Conservation (phyloP, 2,113 vertebrate species). For the Ammodytes dubius region DNA sequence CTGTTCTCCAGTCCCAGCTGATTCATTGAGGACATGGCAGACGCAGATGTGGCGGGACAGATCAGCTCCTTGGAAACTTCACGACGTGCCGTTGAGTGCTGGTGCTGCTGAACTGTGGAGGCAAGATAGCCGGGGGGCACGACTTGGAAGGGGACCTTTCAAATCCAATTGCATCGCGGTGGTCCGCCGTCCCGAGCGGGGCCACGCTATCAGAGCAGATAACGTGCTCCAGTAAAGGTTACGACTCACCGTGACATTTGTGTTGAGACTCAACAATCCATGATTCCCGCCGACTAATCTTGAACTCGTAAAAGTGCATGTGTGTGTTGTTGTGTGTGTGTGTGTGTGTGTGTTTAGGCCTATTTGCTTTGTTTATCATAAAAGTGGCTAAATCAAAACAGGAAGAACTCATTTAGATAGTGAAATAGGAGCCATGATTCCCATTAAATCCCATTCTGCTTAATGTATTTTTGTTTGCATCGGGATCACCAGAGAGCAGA, state of each 20-base stretch:
- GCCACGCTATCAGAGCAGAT: conserved; percentile 83
- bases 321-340: conserved; percentile 17
- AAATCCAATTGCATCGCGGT: conserved; percentile 80
- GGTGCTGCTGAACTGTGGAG: conserved; percentile 81
- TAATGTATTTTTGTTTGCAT: conserved; percentile 22
- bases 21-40: conserved; percentile 65
- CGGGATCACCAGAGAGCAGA: conserved; percentile 25
- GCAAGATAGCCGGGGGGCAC: conserved; percentile 78
- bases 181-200: conserved; percentile 63
- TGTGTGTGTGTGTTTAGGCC: conserved; percentile 17
- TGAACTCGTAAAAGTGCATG: conserved; percentile 54
- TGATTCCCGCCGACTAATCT: conserved; percentile 72
- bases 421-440: conserved; percentile 51
- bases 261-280: conserved; percentile 77
- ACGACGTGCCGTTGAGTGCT: conserved; percentile 44
- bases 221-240: conserved; percentile 85
- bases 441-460: conserved; percentile 49
- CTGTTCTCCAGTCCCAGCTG: conserved; percentile 47
- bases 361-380: conserved; percentile 44
- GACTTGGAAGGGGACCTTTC: conserved; percentile 84
- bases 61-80: conserved; percentile 71
- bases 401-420: conserved; percentile 51
- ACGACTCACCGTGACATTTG: conserved; percentile 86
- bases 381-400: conserved; percentile 64
- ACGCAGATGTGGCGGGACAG: conserved; percentile 67